Base-by-base conservation (phyloP, 2,888 invertebrate species). In the Cheilosia impressa region DNA sequence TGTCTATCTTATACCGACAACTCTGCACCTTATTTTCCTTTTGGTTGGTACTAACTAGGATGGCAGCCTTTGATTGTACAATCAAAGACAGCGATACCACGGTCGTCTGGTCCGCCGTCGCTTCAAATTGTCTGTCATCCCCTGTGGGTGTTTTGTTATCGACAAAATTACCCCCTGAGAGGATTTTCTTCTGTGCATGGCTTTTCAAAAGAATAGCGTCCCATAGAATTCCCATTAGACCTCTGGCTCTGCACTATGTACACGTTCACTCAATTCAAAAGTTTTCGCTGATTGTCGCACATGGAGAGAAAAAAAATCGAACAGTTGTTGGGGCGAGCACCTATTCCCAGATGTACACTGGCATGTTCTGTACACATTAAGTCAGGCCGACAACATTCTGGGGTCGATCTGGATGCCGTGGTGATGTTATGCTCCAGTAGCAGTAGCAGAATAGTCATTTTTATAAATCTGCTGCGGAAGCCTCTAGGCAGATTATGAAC, bases 1-100 rank as follows among this genome's bases (percentile, higher is more conserved):
- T 78, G 72, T 65, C 71, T 78, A 78, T 72, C 72, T 78, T 38
- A 68, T 76, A 19, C 19, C 13, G 38, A 31, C 38, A 53, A 13
- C 63, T 45, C 63, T 38, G 76, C 17, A 68, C 31, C 60, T 53
- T 66, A 52, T 34, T n/a, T 27, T 19, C 5, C n/a, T 34, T 22
- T 38, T 24, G 17, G 17, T 22, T 24, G 47, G 41, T 31, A 10
- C 27, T 43, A 38, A 22, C 68, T 38, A 78, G 47, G 22, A n/a
- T n/a, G 1, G 13, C 50, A 50, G 50, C 47, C 41, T 53, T 52
- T 41, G 52, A 65, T 52, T 65, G 41, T 43, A 65, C 41, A 65
- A 69, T 77, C 15, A 5, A 52, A 52, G 60, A 13, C 53, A 43
- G 38, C 38, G 38, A 47, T 41, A 13, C 17, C 45, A 24, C 45